These are phyloP conservation scores for Oscarella lobularis DNA, from an alignment of 37 sponge, comb jelly and placozoan species.

Conservation along the genomic window DNA sequence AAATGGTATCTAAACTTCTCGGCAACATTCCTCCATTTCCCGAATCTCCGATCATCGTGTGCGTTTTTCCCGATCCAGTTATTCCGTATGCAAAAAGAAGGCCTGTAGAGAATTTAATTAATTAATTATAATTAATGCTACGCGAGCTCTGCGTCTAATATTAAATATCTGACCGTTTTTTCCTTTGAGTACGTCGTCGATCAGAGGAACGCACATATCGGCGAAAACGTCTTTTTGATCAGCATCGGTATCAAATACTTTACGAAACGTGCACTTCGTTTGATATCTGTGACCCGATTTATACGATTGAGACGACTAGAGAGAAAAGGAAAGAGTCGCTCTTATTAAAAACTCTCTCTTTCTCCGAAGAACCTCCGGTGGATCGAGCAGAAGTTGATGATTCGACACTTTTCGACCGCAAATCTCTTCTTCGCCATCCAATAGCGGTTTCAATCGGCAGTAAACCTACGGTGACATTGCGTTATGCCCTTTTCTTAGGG, in stretches of 20 bases:
- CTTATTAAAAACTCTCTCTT: neutral
- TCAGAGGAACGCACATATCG: conserved; percentile 66
- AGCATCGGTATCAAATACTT: conserved; percentile 39
- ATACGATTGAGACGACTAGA: conserved; percentile 40
- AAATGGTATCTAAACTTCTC: conserved; percentile 79
- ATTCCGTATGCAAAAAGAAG: conserved; percentile 93
- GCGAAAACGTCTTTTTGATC: conserved; percentile 73
- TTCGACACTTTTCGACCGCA: conserved; percentile 35
- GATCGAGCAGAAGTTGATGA: conserved; percentile 44
- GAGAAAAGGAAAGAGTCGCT: neutral
- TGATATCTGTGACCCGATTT: conserved; percentile 63
- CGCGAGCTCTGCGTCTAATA: too few species aligned
- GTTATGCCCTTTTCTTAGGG: neutral
- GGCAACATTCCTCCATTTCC: conserved; percentile 85
- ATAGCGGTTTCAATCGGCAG: conserved; percentile 75
- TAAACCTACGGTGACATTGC: conserved; percentile 43
- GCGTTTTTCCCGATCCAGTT: conserved; percentile 95
- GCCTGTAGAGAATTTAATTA: too few species aligned
- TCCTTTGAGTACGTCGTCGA: conserved; percentile 68
- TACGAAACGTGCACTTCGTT: conserved; percentile 74
- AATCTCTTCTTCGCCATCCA: conserved; percentile 35
- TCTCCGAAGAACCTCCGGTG: conserved; percentile 40
- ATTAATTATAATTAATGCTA: neutral
- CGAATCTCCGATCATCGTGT: conserved; percentile 88
- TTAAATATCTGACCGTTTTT: conserved; percentile 72